These are phyloP conservation scores for Diarsia mendica DNA, from an alignment of 2,888 invertebrate genomes.

Conservation along the genomic window DNA sequence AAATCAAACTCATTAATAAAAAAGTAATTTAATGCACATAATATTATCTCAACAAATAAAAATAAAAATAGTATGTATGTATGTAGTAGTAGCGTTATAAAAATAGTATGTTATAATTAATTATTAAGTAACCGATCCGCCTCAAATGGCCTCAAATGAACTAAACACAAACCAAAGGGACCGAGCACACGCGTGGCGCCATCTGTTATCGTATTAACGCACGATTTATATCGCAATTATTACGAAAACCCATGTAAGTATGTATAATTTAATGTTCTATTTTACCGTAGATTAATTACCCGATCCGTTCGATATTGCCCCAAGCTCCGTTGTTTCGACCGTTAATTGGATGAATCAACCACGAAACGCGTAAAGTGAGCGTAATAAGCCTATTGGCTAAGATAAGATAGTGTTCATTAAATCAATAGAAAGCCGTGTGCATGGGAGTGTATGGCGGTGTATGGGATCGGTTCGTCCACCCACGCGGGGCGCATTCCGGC, in stretches of 20 bases:
- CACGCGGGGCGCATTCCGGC: conserved; percentile 84
- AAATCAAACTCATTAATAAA: not conserved
- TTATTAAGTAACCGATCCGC: conserved; percentile 41
- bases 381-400: conserved; percentile 85
- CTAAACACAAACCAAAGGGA: conserved; percentile 19
- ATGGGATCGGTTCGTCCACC: conserved; percentile 76
- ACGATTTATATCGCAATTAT: conserved; percentile 52
- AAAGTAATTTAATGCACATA: not conserved
- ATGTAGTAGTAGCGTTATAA: conserved; percentile 8
- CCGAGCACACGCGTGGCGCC: conserved; percentile 64
- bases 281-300: conserved; percentile 54
- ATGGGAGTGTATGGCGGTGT: conserved; percentile 77
- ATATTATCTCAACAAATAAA: too few species aligned
- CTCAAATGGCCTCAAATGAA: conserved; percentile 17
- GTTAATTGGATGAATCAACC: conserved; percentile 65
- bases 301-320: conserved; percentile 45
- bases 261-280: conserved; percentile 52
- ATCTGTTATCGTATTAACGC: conserved; percentile 66
- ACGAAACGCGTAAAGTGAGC: conserved; percentile 76
- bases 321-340: conserved; percentile 38
- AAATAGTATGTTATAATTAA: conserved; percentile 28
- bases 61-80: conserved; percentile 2
- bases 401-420: conserved; percentile 89
- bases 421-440: conserved; percentile 88
- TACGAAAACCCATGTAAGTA: conserved; percentile 51